Conservation (phyloP, 92 coral and sea anemone genomes). For the Porites lobata region DNA sequence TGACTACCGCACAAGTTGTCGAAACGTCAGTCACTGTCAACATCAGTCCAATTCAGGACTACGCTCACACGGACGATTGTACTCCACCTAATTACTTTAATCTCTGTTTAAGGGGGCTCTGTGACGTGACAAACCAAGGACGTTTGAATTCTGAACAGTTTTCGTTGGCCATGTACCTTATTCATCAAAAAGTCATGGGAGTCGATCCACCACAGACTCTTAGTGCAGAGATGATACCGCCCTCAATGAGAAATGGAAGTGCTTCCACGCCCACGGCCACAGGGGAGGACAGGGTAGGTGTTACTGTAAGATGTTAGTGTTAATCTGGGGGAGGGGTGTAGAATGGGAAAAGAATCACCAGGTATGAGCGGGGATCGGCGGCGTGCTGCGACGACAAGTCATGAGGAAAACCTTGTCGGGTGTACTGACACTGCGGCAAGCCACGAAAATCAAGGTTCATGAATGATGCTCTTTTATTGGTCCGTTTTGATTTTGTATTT, state of each 20-base stretch:
- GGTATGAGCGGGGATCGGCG: too few species aligned
- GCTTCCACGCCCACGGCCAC: constrained; percentile 55
- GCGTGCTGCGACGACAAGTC: too few species aligned
- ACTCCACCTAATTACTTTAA: not conserved
- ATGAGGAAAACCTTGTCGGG: too few species aligned
- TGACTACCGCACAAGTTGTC: too few species aligned
- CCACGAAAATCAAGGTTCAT: too few species aligned
- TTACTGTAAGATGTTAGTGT: not conserved
- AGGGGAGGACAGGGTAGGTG: constrained; percentile 78
- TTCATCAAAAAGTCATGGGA: constrained; percentile 95
- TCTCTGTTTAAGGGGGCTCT: constrained; percentile 86
- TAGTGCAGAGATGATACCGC: constrained; percentile 98
- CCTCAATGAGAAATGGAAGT: constrained; percentile 84
- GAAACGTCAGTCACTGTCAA: too few species aligned
- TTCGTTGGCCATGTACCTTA: constrained; percentile 92
- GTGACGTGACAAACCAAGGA: constrained; percentile 89
- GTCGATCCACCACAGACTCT: constrained; percentile 91
- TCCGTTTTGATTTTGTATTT: too few species aligned
- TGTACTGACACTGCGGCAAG: too few species aligned
- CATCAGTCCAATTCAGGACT: too few species aligned
- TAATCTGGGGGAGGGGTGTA: not conserved
- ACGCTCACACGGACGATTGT: too few species aligned
- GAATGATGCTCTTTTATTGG: too few species aligned
- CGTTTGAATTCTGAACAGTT: constrained; percentile 97
- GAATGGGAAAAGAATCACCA: too few species aligned